Conservation (phyloP, 2,888 invertebrate genomes). For the Nematopogon swammerdamellus region DNA sequence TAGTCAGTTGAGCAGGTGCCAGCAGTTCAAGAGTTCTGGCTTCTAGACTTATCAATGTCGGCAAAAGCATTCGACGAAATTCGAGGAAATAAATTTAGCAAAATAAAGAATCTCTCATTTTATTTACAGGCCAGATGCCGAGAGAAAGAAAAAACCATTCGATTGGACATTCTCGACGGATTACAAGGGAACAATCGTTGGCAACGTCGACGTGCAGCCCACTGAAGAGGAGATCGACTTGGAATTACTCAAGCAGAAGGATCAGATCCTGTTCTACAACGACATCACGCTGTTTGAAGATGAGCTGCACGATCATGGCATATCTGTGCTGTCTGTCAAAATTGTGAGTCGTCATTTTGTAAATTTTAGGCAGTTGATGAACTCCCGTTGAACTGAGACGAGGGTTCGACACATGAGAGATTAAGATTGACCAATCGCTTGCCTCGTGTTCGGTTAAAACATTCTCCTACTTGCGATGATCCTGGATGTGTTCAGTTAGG, state of each 20-base stretch:
- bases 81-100: too few relatives aligned
- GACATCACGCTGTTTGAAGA: conserved; percentile 96
- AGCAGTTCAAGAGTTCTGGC: too few relatives aligned
- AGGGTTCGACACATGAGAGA: too few relatives aligned
- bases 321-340: conserved; percentile 86
- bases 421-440: too few relatives aligned
- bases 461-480: too few relatives aligned
- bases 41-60: too few relatives aligned
- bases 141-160: conserved; percentile 81
- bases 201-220: conserved; percentile 54
- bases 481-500: too few relatives aligned
- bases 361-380: neutral
- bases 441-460: too few relatives aligned
- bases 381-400: too few relatives aligned
- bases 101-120: too few relatives aligned
- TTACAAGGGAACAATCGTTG: conserved; percentile 78
- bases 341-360: conserved; percentile 64
- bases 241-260: conserved; percentile 82
- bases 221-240: conserved; percentile 80
- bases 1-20: too few relatives aligned
- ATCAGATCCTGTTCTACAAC: conserved; percentile 91
- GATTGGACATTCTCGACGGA: conserved; percentile 98
- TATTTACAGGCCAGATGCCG: conserved; percentile 63
- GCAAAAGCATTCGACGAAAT: too few relatives aligned
- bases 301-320: conserved; percentile 97